Evolutionary conservation across 2,797 vertebrate genomes (phyloP), one percentile per base, ranked within the genome.

Genomic region (Glossophaga mutica): DNA sequence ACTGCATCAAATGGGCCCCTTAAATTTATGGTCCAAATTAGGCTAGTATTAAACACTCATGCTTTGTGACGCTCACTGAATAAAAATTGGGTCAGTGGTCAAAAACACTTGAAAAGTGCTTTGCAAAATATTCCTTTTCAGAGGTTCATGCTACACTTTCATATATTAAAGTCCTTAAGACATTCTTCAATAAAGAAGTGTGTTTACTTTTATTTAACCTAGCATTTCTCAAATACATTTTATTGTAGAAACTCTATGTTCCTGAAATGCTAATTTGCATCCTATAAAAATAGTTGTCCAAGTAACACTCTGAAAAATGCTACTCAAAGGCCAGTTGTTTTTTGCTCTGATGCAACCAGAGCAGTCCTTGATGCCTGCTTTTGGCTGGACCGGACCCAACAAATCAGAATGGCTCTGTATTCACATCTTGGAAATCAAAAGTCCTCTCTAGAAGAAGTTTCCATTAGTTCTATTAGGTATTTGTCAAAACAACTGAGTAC

Each of bases 21-120:
- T 89, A 59, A 90, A 82, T 83, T 55, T 91, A 16, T 59, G 81
- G 93, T 29, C 34, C 50, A 86, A 77, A 71, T 89, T 73, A 44
- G 6, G 4, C 39, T 67, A n/a, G 22, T 34, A 11, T 34, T 39
- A 48, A 95, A 84, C 12, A n/a, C 11, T 84, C 68, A 55, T 82
- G 89, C 22, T 76, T 65, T 70, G 29, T 59, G 4, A 29, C 70
- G 5, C 14, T 92, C 18, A 26, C 22, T 71, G 37, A 85, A 88
- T 84, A n/a, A 68, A 88, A 59, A 59, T n/a, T 32, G 5, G 8
- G 32, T 39, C 52, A 67, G 4, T 46, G 15, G 18, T 89, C 67
- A 86, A 91, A 87, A 91, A 65, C 22, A 67, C 74, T 74, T 85
- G 32, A 90, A 94, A 86, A 76, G 39, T 16, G 52, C 65, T 89